phyloP scores from a whole-genome alignment of 2,797 vertebrate species.

The Mycteria americana region DNA sequence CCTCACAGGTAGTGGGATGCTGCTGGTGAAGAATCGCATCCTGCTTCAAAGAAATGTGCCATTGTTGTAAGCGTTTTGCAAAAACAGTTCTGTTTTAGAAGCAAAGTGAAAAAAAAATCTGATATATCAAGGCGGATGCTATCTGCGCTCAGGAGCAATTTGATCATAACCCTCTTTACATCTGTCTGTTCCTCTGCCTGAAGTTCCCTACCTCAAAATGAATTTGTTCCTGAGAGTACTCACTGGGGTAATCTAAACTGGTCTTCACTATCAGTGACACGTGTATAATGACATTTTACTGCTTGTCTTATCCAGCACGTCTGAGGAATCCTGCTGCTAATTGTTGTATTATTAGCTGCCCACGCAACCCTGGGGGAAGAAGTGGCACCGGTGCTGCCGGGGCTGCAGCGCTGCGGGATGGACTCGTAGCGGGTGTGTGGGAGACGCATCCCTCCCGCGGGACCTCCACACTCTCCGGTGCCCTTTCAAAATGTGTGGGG shows the following conservation, averaged over 20 bases:
- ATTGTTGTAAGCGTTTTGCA: not conserved
- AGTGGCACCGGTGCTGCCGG: not conserved
- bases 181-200: not conserved
- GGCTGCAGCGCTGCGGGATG: not conserved
- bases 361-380: not conserved
- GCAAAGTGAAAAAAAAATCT: not conserved
- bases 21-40: not conserved
- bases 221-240: not conserved
- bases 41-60: not conserved
- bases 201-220: conserved; percentile 17
- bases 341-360: not conserved
- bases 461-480: not conserved
- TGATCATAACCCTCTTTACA: conserved; percentile 13
- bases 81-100: not conserved
- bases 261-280: not conserved
- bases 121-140: not conserved
- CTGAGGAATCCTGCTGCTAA: not conserved
- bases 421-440: rapidly evolving
- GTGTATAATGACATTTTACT: not conserved
- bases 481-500: rapidly evolving
- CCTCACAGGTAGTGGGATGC: rapidly evolving
- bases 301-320: not conserved
- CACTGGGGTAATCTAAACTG: not conserved
- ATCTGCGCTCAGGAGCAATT: not conserved
- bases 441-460: rapidly evolving